Conservation (phyloP, 2,113 vertebrate genomes). For the Antigone vipio region DNA sequence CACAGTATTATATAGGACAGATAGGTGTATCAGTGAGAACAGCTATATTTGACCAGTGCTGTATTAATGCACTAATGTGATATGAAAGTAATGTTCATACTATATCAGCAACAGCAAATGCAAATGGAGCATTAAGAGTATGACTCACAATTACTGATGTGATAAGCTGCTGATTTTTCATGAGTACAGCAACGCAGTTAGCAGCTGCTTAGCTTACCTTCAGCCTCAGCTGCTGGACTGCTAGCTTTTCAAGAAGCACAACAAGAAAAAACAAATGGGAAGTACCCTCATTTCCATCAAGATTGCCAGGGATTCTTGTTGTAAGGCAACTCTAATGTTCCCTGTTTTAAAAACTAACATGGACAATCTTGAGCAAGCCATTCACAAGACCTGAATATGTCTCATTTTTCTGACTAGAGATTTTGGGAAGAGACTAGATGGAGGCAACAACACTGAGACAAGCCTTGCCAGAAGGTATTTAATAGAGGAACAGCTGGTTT, state of each 20-base stretch:
- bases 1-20: not conserved
- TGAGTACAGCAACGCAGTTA: not conserved
- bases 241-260: not conserved
- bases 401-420: not conserved
- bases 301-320: not conserved
- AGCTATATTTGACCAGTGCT: not conserved
- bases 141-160: not conserved
- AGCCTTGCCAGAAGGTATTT: not conserved
- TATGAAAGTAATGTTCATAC: not conserved
- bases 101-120: not conserved
- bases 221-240: not conserved
- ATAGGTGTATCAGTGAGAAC: not conserved
- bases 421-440: not conserved
- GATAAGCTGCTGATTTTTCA: slow-evolving; percentile 8
- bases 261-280: not conserved
- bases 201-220: not conserved
- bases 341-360: not conserved
- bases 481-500: not conserved
- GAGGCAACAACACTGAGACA: not conserved
- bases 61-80: not conserved
- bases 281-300: not conserved
- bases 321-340: not conserved
- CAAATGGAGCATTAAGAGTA: not conserved
- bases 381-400: not conserved
- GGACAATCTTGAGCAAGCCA: not conserved